These are phyloP conservation scores for Diaperis boleti DNA, from an alignment of 2,888 invertebrate species.

Conservation along the genomic window DNA sequence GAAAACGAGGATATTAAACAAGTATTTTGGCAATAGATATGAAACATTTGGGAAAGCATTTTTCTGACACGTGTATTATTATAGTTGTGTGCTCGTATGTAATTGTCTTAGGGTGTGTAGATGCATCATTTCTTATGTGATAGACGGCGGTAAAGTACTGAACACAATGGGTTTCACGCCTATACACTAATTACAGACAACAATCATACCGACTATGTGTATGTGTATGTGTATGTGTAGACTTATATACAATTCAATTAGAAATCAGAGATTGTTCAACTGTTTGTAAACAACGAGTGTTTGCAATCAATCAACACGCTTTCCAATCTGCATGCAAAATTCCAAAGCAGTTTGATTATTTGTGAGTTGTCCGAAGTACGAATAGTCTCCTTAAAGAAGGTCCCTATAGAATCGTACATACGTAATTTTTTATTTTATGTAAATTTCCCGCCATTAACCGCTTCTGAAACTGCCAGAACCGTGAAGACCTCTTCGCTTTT, in stretches of 20 bases:
- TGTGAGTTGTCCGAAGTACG: no score
- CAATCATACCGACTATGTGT: constrained; percentile 40
- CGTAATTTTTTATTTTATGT: no score
- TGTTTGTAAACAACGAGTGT: constrained; percentile 36
- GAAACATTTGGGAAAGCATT: constrained; percentile 29
- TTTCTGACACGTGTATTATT: constrained; percentile 36
- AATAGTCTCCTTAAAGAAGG: no score
- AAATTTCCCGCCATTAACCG: no score
- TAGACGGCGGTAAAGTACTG: constrained; percentile 39
- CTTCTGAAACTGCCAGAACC: no score
- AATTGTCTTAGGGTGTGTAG: constrained; percentile 40
- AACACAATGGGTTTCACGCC: constrained; percentile 43
- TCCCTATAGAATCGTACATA: no score
- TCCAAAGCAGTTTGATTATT: no score
- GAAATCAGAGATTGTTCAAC: constrained; percentile 39
- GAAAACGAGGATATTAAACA: constrained; percentile 16
- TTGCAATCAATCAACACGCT: constrained; percentile 28
- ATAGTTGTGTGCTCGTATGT: constrained; percentile 25
- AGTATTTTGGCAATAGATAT: constrained; percentile 29
- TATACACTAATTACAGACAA: constrained; percentile 42
- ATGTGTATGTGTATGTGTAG: constrained; percentile 23
- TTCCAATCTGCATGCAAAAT: not conserved
- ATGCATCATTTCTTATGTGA: constrained; percentile 42
- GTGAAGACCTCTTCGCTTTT: no score
- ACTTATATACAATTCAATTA: constrained; percentile 43